Evolutionary conservation across 2,888 invertebrate species (phyloP), one percentile per base, ranked within the genome.

Genomic region (Drosophila quinaria): DNA sequence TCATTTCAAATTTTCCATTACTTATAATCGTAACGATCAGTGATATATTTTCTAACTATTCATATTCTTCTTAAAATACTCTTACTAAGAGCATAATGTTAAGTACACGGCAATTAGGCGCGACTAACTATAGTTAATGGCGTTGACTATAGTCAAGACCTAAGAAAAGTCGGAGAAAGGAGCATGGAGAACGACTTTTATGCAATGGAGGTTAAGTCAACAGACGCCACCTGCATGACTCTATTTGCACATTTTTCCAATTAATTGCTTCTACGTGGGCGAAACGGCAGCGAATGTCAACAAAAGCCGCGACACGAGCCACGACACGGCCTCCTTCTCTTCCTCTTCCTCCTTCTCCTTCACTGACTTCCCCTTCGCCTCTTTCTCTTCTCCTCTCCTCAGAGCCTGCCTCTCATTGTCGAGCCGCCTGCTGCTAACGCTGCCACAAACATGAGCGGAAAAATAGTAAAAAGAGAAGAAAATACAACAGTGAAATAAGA

Each of bases 221-320:
- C 81, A 74, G 74, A 63, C 42, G 78, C 68, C 76, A 76, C 74
- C 78, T 78, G 78, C 74, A 69, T 59, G 59, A 69, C 79, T 84
- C 77, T 86, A 86, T 86, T 86, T 86, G 87, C 85, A 74, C 87
- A 87, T 89, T 87, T 86, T 86, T 87, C 87, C 86, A 87, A 87
- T 89, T 87, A 87, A 87, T 87, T 86, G 87, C 87, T 72, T 80
- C 76, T 78, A 87, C 87, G 87, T 87, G 87, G 70, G 70, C 65
- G 49, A 60, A 64, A 58, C 70, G 52, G 49, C 72, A 71, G 73
- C 77, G 73, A 78, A 64, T 78, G 83, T 86, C 88, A 84, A 87
- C 84, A 84, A 86, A 81, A 68, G 83, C 80, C 54, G 58, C 65
- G 58, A 62, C 64, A 74, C 76, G 71, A 63, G 54, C n/a, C 8